Percentiles rank a stretch among this genome's conserved stretches.
Evolutionary conservation across 2,888 invertebrate species (phyloP).

Genomic region (Priocnemis perturbator): DNA sequence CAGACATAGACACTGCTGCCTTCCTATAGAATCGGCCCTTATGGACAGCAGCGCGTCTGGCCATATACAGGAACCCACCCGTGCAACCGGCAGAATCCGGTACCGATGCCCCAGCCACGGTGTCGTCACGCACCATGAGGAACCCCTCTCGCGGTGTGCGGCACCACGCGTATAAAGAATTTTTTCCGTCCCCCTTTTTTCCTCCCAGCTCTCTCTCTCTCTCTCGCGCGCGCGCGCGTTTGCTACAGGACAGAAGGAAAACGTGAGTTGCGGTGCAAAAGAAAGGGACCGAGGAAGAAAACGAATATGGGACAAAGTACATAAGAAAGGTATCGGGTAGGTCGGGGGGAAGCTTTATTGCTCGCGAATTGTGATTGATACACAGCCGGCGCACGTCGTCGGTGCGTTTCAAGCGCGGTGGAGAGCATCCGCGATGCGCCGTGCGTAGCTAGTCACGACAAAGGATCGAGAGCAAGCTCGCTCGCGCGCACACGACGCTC

Average conservation of each 20-base stretch:
- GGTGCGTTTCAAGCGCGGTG: no score
- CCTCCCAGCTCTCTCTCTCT: neutral
- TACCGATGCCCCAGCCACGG: constrained; percentile 7
- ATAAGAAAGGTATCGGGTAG: neutral
- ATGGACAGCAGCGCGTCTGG: constrained; percentile 29
- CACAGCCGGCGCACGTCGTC: constrained; percentile 28
- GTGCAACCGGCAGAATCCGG: constrained; percentile 21
- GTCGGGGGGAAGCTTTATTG: constrained; percentile 31
- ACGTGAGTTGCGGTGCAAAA: no score
- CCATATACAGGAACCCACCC: constrained; percentile 37
- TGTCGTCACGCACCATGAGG: constrained; percentile 13
- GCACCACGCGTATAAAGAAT: constrained; percentile 13
- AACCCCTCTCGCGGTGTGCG: constrained; percentile 11
- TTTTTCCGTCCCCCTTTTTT: constrained; percentile 16
- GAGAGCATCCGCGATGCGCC: no score
- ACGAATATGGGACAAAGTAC: no score
- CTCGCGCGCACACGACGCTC: constrained; percentile 31
- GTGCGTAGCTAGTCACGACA: constrained; percentile 5
- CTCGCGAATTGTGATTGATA: constrained; percentile 52
- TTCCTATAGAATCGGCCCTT: constrained; percentile 37
- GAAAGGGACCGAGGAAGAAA: neutral
- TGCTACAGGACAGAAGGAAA: neutral
- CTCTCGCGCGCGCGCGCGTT: no score
- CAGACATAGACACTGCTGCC: no score
- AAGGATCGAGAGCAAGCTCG: neutral